Conservation (phyloP, 64 coral and sea anemone species). For the Pachyseris speciosa region DNA sequence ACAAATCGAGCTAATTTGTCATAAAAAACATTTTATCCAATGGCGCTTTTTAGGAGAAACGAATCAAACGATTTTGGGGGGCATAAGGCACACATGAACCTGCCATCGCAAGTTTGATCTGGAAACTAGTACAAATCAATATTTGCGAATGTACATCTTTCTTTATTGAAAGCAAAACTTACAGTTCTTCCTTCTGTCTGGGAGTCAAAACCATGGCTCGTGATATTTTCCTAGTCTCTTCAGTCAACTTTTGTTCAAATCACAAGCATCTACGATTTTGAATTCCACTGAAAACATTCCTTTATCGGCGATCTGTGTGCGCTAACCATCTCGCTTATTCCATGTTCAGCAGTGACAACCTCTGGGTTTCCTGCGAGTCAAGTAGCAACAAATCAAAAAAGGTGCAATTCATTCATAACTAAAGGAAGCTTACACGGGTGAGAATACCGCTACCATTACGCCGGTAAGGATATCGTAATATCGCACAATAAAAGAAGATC, state of each 20-base stretch:
- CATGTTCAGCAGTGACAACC: neutral
- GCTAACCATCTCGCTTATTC: slow-evolving; percentile 21
- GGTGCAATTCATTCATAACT: neutral
- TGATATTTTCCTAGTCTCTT: slow-evolving; percentile 52
- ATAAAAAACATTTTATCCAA: neutral
- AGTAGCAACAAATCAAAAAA: neutral
- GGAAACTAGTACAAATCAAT: slow-evolving; percentile 15
- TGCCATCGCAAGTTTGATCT: neutral
- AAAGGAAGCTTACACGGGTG: neutral
- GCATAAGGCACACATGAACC: neutral
- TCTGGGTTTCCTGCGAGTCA: neutral
- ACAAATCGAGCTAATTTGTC: neutral
- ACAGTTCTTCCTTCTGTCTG: slow-evolving; percentile 97
- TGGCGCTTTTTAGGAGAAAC: neutral
- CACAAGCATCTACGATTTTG: slow-evolving; percentile 30
- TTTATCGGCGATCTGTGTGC: slow-evolving; percentile 3
- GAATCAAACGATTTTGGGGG: neutral
- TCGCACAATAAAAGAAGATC: slow-evolving; percentile 26
- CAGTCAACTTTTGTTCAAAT: slow-evolving; percentile 21
- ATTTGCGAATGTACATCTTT: neutral
- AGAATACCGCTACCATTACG: neutral
- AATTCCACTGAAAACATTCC: slow-evolving; percentile 55
- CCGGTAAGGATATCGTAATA: slow-evolving; percentile 24
- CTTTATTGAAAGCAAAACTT: slow-evolving; percentile 51
- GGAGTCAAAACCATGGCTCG: slow-evolving; percentile 96